Base-by-base conservation (phyloP, 1,140 invertebrate genomes). In the Phortica variegata region DNA sequence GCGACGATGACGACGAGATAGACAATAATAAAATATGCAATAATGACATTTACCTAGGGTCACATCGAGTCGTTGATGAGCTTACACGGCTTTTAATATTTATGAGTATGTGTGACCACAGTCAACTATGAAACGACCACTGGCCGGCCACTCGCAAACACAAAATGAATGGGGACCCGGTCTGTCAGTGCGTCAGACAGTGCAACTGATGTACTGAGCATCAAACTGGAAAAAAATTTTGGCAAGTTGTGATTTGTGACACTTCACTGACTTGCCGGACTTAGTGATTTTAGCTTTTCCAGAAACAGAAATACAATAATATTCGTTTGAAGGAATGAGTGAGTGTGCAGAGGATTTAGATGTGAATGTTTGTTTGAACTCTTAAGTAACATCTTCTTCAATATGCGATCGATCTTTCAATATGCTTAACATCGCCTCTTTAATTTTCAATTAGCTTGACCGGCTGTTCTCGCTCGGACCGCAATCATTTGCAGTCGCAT, bases 401-500 rank as follows among this genome's bases (percentile, higher is more conserved):
- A 15, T 40, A 39, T 20, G 20, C 5, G 16, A 32, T 16, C 21
- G 12, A 23, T 23, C 16, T 39, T 17, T 33, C 10, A 8, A n/a
- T 32, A 38, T 10, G 19, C 31, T 17, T 39, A 16, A 34, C 20
- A 16, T 12, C 15, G 9, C n/a, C 17, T 31, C 15, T 17, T 16
- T 16, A 12, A 20, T 49, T 46, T 40, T 52, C 52, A 58, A 55
- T 33, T 61, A 87, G 87, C 71, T 77, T 89, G 40, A 87, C 87
- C 45, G 87, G 87, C 43, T 89, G 87, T 74, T 87, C 87, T 42
- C 80, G 88, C 56, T 83, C 85, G 15, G 89, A 91, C 72, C 82
- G 88, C 49, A 83, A 84, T 13, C 85, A 87, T 74, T 82, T 89
- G 44, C 86, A 88, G 57, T 83, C 85, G 16, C 86, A 88, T 58